Base-by-base conservation (phyloP, 2,888 invertebrate species). In the Aphodius granarius region DNA sequence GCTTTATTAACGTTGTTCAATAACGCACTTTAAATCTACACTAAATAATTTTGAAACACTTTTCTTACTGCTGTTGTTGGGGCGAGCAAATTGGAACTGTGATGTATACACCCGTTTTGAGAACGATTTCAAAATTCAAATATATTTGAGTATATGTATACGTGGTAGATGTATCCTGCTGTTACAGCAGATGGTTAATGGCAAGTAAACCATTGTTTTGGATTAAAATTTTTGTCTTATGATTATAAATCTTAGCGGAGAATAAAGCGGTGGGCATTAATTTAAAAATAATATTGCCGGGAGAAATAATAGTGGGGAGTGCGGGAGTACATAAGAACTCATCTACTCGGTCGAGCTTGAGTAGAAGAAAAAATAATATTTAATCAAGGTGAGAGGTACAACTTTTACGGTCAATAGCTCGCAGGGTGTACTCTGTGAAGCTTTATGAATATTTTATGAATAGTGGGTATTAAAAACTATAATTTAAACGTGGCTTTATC, bases 311-410 rank as follows among this genome's bases (percentile, higher is more conserved):
- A 43, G 43, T 43, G 13, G 43, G 43, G 43, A 3, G 43, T 43
- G 43, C 43, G 43, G 43, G 43, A n/a, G 43, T 43, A 43, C 43
- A 43, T 43, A 43, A 43, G 43, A 43, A 43, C 43, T 43, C 43
- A 43, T 43, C 43, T 1, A 43, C 43, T 43, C 43, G 43, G 43
- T 43, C 13, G 68, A n/a, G 21, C 19, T 68, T 22, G 68, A n/a
- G 68, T 20, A 21, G 68, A 22, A 20, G 68, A 22, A 68, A 68
- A 68, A 22, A 68, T 21, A 68, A 68, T 68, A 68, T 68, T 68
- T 68, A 68, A 68, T 68, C 68, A 68, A 68, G 68, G 68, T 68
- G 22, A 68, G 68, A 68, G 68, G 68, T 22, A 22, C 68, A 68
- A 68, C 68, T 68, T 68, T 68, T 68, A 20, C 68, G 68, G 68